Base-by-base conservation (phyloP, 2,113 vertebrate species). In the Rhinogobius similis region DNA sequence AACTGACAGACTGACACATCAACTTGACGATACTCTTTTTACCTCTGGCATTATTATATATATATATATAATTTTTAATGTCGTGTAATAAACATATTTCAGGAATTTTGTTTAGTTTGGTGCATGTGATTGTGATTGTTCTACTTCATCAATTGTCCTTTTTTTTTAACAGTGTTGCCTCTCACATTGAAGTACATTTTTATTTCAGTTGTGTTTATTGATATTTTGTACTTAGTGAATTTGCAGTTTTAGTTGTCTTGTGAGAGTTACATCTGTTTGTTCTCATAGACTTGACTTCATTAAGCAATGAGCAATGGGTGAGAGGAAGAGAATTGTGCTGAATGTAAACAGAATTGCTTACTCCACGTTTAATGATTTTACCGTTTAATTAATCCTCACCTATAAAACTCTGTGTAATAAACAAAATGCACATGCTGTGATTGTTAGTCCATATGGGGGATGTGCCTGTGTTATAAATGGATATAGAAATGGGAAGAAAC, bases 361-460 rank as follows among this genome's bases (percentile, higher is more conserved):
- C 67, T 58, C 58, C 39, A 58, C 59, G 26, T 75, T 73, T 86
- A 89, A 88, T 76, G 82, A 88, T 71, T 86, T 73, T 71, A 81
- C 69, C 73, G 76, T 73, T 81, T 89, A 90, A 92, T 90, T 85
- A 90, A 84, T 73, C 79, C 43, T 70, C 83, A 87, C 82, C 82
- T 36, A 52, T 62, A 75, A 63, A 68, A 70, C 70, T 70, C 58
- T 39, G 62, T 55, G 75, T 72, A 72, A 81, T 83, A 86, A 84
- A 86, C 63, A 58, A 52, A 72, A 70, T 53, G 53, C 65, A 72
- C 65, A 26, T 52, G 65, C 39, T 67, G 21, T 75, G 62, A 43
- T 59, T 38, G 44, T 67, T 36, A 55, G 20, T 72, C 65, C 46
- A 48, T 29, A 62, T 36, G 48, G 56, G 56, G 46, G 65, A 80